These are phyloP conservation scores for Acipenser transmontanus DNA, from an alignment of 2,797 vertebrate genomes.

Conservation along the genomic window DNA sequence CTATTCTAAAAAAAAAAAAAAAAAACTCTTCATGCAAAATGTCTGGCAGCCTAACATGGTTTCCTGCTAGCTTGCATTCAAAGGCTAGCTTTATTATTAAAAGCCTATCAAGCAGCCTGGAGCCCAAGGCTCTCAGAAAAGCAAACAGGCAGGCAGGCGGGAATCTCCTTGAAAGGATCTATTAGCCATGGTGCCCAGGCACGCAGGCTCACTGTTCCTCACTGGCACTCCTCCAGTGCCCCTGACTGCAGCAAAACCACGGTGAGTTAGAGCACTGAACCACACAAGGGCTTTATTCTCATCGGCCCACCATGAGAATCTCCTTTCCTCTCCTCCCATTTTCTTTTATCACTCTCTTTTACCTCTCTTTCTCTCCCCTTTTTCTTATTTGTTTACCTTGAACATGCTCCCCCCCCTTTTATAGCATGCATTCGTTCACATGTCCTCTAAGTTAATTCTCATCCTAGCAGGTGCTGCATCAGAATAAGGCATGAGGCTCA, in stretches of 20 bases:
- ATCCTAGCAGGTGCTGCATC: too few species aligned
- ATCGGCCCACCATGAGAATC: constrained; percentile 34
- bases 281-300: constrained; percentile 20
- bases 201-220: background rate
- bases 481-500: too few species aligned
- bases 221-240: background rate
- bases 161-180: background rate
- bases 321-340: constrained; percentile 23
- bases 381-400: background rate
- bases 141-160: background rate
- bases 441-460: too few species aligned
- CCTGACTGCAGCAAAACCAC: background rate
- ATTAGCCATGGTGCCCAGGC: background rate
- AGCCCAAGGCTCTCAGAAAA: background rate
- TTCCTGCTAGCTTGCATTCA: background rate
- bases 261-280: background rate
- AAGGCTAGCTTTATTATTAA: background rate
- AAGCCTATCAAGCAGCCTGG: background rate
- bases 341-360: background rate
- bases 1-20: background rate
- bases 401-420: background rate
- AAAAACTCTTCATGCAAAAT: background rate
- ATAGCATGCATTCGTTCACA: too few species aligned
- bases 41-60: background rate
- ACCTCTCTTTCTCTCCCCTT: background rate